Conservation (phyloP, 53 echinoderm and acorn worm genomes). For the Echinarachnius parma region DNA sequence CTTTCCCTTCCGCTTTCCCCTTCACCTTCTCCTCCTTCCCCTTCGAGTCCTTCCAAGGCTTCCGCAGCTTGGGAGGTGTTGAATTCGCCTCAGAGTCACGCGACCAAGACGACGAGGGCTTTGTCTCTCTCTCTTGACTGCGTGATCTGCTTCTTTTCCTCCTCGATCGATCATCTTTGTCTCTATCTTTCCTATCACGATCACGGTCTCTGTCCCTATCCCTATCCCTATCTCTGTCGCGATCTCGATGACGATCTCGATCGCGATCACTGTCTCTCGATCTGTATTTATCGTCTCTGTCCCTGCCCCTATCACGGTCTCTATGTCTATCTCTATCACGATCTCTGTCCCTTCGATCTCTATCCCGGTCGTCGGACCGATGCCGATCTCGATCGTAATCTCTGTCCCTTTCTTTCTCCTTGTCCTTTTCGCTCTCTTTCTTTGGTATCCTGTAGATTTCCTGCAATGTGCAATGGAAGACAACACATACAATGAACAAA, state of each 20-base stretch:
- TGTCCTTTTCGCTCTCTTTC: conserved; percentile 57
- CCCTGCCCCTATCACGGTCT: conserved; percentile 67
- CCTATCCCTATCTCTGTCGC: conserved; percentile 59
- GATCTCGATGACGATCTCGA: conserved; percentile 26
- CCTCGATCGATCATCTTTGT: conserved; percentile 58
- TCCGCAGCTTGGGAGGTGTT: conserved; percentile 67
- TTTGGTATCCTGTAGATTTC: conserved; percentile 97
- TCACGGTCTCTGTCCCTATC: conserved; percentile 62
- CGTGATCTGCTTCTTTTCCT: conserved; percentile 63
- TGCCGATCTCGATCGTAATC: conserved; percentile 49
- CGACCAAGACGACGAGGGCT: conserved; percentile 36
- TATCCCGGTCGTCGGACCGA: conserved; percentile 31
- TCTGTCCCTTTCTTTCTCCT: conserved; percentile 29
- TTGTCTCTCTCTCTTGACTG: conserved; percentile 70
- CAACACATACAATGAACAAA: no score
- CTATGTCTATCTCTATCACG: conserved; percentile 50
- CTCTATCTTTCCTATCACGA: conserved; percentile 56
- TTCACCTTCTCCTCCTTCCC: conserved; percentile 5
- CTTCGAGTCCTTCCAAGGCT: conserved; percentile 66
- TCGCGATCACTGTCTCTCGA: conserved; percentile 51
- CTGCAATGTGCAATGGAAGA: no score
- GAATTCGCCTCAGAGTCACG: conserved; percentile 54
- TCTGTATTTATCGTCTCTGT: conserved; percentile 56
- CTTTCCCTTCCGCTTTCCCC: conserved; percentile 34
- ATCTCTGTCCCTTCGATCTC: conserved; percentile 48